A percentile compares a stretch with the other conserved stretches of the same genome.
Evolutionary conservation across 2,113 vertebrate species (phyloP).

Genomic region (Cettia cetti): DNA sequence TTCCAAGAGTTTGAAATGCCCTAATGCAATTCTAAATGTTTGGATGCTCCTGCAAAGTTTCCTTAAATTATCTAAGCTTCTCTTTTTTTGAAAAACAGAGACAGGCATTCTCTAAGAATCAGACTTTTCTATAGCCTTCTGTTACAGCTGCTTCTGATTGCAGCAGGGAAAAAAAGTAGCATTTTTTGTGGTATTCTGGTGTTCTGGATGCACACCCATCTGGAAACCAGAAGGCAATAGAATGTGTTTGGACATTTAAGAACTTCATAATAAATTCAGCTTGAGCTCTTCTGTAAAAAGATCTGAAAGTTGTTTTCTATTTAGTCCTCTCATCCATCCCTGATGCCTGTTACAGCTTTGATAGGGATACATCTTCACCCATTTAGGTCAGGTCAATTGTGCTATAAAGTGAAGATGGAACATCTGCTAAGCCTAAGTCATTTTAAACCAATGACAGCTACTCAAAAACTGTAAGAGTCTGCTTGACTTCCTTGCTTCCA

Average conservation of each 20-base stretch:
- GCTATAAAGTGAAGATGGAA: not conserved
- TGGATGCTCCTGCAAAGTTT: not conserved
- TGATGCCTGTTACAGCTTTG: not conserved
- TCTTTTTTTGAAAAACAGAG: not conserved
- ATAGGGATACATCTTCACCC: not conserved
- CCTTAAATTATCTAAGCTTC: not conserved
- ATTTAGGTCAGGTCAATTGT: not conserved
- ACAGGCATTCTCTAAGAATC: not conserved
- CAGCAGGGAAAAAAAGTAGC: not conserved
- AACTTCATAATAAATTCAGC: not conserved
- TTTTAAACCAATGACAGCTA: not conserved
- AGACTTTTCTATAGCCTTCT: not conserved
- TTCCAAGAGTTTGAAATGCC: not conserved
- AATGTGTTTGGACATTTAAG: not conserved
- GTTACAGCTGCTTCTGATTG: conserved; percentile 14
- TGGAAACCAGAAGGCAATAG: conserved; percentile 26
- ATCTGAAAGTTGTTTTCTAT: not conserved
- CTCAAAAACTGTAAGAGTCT: not conserved
- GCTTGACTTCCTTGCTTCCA: not conserved
- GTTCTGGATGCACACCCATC: not conserved
- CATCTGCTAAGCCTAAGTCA: not conserved
- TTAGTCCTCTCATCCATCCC: not conserved
- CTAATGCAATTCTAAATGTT: not conserved
- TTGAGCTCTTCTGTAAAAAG: not conserved
- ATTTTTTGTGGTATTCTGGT: conserved; percentile 44